These are phyloP conservation scores for Phyllostomus discolor DNA, from an alignment of 2,113 vertebrate species.

Conservation along the genomic window DNA sequence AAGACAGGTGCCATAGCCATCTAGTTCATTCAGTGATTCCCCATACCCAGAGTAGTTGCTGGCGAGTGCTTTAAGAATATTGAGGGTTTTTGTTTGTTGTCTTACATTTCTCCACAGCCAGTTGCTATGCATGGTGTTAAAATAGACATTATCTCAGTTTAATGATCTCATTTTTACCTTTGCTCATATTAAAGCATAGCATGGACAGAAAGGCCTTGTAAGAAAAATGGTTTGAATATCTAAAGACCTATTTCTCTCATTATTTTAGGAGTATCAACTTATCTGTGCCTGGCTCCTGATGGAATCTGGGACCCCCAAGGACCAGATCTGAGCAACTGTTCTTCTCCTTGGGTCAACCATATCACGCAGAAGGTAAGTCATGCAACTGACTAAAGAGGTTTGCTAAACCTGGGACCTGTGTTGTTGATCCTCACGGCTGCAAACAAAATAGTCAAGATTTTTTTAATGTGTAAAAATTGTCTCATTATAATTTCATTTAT, in stretches of 20 bases:
- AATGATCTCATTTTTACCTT: background rate
- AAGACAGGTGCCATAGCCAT: background rate
- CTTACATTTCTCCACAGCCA: background rate
- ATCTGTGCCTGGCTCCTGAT: slow-evolving; percentile 88
- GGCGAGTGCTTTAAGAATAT: background rate
- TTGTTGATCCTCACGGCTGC: background rate
- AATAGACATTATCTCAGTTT: background rate
- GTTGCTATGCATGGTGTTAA: background rate
- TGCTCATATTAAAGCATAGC: background rate
- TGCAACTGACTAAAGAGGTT: background rate
- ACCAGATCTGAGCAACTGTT: slow-evolving; percentile 97
- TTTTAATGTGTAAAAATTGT: background rate
- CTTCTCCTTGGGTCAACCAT: slow-evolving; percentile 95
- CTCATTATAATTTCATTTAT: background rate
- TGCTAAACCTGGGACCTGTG: background rate
- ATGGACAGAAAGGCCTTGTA: background rate
- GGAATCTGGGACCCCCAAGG: slow-evolving; percentile 94
- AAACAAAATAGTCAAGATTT: background rate
- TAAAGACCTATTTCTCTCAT: slow-evolving; percentile 32
- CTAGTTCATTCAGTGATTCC: background rate
- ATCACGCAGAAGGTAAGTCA: slow-evolving; percentile 95
- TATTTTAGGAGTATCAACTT: slow-evolving; percentile 89
- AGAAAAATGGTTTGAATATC: background rate
- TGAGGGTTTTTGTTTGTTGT: background rate
- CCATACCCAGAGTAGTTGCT: background rate